Conservation (phyloP, 2,797 vertebrate species). For the Characodon lateralis region DNA sequence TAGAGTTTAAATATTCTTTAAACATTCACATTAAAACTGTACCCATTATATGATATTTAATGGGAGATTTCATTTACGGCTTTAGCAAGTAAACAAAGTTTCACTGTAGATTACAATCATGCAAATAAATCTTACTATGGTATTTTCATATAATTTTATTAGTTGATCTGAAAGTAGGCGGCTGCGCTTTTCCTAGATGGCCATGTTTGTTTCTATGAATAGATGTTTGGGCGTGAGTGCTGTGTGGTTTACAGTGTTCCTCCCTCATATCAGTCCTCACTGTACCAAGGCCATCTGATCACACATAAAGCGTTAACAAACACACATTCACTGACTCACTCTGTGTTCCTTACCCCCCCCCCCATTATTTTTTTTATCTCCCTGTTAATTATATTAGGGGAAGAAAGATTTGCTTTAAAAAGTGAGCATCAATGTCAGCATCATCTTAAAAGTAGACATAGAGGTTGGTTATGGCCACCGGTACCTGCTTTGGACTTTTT, state of each 20-base stretch:
- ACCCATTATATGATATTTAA: not conserved
- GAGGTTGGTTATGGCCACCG: constrained; percentile 53
- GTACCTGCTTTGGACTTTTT: constrained; percentile 26
- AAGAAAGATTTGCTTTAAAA: constrained; percentile 27
- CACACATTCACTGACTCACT: constrained; percentile 21
- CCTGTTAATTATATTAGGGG: constrained; percentile 14
- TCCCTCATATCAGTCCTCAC: constrained; percentile 7
- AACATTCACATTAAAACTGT: constrained; percentile 1
- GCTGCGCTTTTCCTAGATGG: constrained; percentile 49
- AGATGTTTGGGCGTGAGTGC: constrained; percentile 38
- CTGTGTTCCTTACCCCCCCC: not conserved
- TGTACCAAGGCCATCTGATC: constrained; percentile 38
- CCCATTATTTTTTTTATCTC: not conserved
- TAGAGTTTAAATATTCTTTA: not conserved
- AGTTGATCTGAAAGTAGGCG: constrained; percentile 54
- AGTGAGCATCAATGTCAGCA: constrained; percentile 49
- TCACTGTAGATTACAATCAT: constrained; percentile 43
- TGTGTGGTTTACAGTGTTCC: constrained; percentile 22
- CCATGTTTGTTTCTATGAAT: constrained; percentile 58
- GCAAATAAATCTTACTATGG: constrained; percentile 40
- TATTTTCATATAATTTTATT: constrained; percentile 48
- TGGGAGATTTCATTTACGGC: not conserved
- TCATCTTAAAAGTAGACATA: constrained; percentile 30
- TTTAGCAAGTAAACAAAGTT: constrained; percentile 24
- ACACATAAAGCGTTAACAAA: constrained; percentile 29